phyloP scores from a whole-genome alignment of 2,888 invertebrate genomes.

The Theodoxus fluviatilis region DNA sequence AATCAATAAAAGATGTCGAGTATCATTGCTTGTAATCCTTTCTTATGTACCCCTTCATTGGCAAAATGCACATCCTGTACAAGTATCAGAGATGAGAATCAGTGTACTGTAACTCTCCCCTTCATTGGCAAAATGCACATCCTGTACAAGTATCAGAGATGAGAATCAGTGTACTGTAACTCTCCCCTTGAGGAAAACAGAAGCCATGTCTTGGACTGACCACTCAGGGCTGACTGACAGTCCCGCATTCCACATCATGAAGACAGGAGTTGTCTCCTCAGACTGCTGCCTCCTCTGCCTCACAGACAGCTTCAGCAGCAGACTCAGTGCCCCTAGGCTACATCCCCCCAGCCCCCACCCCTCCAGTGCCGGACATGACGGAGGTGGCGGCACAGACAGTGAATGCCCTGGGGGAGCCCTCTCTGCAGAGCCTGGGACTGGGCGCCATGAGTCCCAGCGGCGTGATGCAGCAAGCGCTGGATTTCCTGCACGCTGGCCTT shows the following conservation, averaged over 20 bases:
- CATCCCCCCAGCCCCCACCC: constrained; percentile 40
- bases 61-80: background rate
- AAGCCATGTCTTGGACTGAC: too few species aligned
- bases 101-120: too few species aligned
- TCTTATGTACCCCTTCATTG: background rate
- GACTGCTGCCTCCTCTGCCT: too few species aligned
- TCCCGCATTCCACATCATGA: too few species aligned
- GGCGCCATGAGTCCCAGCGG: constrained; percentile 86
- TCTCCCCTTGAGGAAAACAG: too few species aligned
- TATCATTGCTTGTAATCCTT: background rate
- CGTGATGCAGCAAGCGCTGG: constrained; percentile 80
- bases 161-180: too few species aligned
- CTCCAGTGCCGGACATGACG: constrained; percentile 31
- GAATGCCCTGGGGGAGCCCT: constrained; percentile 72
- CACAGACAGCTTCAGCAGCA: too few species aligned
- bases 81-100: too few species aligned
- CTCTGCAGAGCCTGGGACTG: constrained; percentile 82
- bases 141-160: too few species aligned
- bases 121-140: background rate
- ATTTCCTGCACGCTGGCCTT: constrained; percentile 80
- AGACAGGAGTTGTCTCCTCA: too few species aligned
- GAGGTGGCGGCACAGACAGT: constrained; percentile 36
- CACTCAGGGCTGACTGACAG: too few species aligned
- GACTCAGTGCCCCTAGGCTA: constrained; percentile 29
- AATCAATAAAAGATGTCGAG: background rate